These are phyloP conservation scores for Aeoliscus strigatus DNA, from an alignment of 2,797 vertebrate species.

Conservation along the genomic window DNA sequence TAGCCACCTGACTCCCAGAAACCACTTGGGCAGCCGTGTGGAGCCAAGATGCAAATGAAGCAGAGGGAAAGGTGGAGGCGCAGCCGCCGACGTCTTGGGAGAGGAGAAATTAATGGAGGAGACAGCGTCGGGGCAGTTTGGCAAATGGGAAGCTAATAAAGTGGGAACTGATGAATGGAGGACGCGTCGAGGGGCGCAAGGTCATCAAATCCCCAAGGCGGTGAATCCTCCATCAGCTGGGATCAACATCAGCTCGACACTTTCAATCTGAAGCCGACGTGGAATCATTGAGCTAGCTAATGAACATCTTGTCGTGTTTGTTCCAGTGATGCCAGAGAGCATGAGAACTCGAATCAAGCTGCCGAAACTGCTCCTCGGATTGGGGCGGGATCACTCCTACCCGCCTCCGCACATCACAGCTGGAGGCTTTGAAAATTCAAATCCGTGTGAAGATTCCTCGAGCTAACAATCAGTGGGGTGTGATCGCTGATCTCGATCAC, in stretches of 20 bases:
- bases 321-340: slow-evolving; percentile 2
- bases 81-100: slow-evolving; percentile 44
- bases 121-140: slow-evolving; percentile 19
- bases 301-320: slow-evolving; percentile 33
- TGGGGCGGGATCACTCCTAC: not conserved
- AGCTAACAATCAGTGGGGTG: too few species aligned
- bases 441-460: too few species aligned
- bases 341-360: too few species aligned
- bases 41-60: slow-evolving; percentile 66
- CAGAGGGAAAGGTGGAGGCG: slow-evolving; percentile 39
- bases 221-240: slow-evolving; percentile 13
- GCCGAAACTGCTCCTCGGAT: not conserved
- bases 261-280: slow-evolving; percentile 12
- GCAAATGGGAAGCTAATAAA: slow-evolving; percentile 32
- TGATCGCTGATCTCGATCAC: too few species aligned
- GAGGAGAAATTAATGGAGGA: slow-evolving; percentile 57
- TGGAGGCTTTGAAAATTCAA: too few species aligned
- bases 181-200: not conserved
- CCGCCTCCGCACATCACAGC: too few species aligned
- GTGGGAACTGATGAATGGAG: slow-evolving; percentile 43
- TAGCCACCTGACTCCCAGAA: slow-evolving; percentile 66
- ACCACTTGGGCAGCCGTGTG: slow-evolving; percentile 61
- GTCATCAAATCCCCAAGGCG: slow-evolving; percentile 10
- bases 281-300: slow-evolving; percentile 33
- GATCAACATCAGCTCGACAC: slow-evolving; percentile 9